Base-by-base conservation (phyloP, 2,888 invertebrate genomes). In the Cephus spinipes region DNA sequence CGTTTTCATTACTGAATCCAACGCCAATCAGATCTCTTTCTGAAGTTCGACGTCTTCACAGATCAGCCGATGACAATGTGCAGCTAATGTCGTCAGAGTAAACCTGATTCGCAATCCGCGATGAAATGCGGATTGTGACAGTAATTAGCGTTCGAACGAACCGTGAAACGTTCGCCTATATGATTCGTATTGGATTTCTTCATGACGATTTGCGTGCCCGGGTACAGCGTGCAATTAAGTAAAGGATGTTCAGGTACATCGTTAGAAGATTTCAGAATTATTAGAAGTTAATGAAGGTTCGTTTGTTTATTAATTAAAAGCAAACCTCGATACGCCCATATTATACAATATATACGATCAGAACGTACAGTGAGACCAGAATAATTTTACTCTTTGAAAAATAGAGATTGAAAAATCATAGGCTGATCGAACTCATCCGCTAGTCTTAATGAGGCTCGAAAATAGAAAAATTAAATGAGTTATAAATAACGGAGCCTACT, bases 1-100 rank as follows among this genome's bases (percentile, higher is more conserved):
- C 92, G 74, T 93, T 93, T 87, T 93, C 93, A 23, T 87, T 94
- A 81, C 87, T 94, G 83, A 93, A 93, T 78, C 92, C 93, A 78
- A 92, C 92, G 84, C 92, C 93, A 77, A 92, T 93, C 75, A 90
- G 93, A 74, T 92, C 93, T 23, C 89, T 94, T 68, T 93, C 93
- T 77, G 94, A 94, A 82, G 92, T 92, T n/a, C 89, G 92, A 69
- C 89, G 92, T n/a, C 85, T 92, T 74, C 92, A 92, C 82, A 90
- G 90, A 85, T 91, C 91, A 40, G 89, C 91, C 69, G 92, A 92
- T 76, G 93, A 93, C 88, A 93, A 92, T 83, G 92, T 93, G 81
- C 92, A 92, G 82, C 88, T 93, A 76, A 93, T 93, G 93, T 92
- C 92, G 71, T 91, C 89, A 77, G 91, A 91, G 85, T 91, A 88